These are phyloP conservation scores for rabbit (Oryctolagus cuniculus) DNA, from an alignment of 2,113 vertebrate genomes.

Conservation along the genomic window mOryCun1.1 NC_091447.1:22213001-22213500, in stretches of 20 bases:
- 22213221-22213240: neutral
- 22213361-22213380: neutral
- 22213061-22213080: neutral
- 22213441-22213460: too few species aligned
- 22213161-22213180: fast-evolving
- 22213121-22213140: neutral
- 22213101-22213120: neutral
- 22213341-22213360: neutral
- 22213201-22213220: neutral
- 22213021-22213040: fast-evolving
- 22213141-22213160: neutral
- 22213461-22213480: too few species aligned
- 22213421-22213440: too few species aligned
- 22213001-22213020: neutral
- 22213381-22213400: neutral
- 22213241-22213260: neutral
- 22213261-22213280: neutral
- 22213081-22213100: neutral
- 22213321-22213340: neutral
- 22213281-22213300: neutral
- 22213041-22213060: neutral
- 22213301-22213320: neutral
- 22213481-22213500: too few species aligned
- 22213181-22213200: neutral
- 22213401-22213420: neutral